phyloP scores from a whole-genome alignment of 53 echinoderm and acorn worm species.

The Glandiceps talaboti region DNA sequence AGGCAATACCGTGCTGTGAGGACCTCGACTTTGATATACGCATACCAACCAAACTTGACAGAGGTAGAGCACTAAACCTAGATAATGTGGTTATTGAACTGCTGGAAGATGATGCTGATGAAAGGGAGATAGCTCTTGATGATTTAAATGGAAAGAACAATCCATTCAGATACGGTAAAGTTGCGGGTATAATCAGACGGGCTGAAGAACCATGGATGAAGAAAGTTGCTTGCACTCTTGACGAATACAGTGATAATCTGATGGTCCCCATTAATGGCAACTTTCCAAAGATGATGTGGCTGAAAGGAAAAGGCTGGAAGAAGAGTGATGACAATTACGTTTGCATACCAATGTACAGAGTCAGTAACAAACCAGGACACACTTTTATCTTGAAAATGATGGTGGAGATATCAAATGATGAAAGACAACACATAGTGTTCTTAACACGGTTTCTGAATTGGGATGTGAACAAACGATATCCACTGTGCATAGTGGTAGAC shows the following conservation, averaged over 20 bases:
- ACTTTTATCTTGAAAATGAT: constrained; percentile 17
- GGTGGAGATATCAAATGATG: constrained; percentile 29
- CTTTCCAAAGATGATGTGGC: constrained; percentile 44
- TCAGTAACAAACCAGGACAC: background rate
- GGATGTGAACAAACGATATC: constrained; percentile 42
- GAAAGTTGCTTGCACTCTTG: constrained; percentile 76
- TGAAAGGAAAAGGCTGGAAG: background rate
- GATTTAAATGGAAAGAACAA: constrained; percentile 10
- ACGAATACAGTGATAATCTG: constrained; percentile 44
- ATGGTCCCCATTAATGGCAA: constrained; percentile 73
- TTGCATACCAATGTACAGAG: too few species aligned
- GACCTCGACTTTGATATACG: background rate
- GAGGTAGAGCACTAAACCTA: constrained; percentile 57
- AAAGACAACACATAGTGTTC: constrained; percentile 65
- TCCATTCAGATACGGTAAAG: constrained; percentile 39
- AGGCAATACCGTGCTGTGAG: background rate
- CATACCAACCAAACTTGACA: constrained; percentile 57
- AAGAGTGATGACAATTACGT: background rate
- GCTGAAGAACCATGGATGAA: constrained; percentile 37
- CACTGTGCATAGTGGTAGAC: constrained; percentile 70
- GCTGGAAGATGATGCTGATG: constrained; percentile 9
- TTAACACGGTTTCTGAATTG: constrained; percentile 67
- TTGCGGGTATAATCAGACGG: constrained; percentile 46
- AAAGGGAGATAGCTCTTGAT: constrained; percentile 9
- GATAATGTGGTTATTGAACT: constrained; percentile 64